Conservation (phyloP, 2,113 vertebrate species). For the Falcunculus frontatus region DNA sequence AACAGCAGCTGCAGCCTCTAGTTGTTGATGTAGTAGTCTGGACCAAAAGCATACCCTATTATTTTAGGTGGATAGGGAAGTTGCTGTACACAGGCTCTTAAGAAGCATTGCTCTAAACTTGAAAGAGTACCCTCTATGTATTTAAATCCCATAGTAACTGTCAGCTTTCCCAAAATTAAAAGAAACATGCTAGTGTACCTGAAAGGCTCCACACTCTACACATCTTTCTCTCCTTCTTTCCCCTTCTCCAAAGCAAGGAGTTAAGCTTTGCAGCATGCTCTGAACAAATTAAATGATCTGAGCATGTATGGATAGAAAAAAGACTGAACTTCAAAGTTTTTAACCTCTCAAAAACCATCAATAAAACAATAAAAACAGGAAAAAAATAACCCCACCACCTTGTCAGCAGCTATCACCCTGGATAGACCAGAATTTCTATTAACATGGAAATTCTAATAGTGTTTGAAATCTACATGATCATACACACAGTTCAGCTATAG, state of each 20-base stretch:
- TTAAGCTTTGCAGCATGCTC: neutral
- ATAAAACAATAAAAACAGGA: neutral
- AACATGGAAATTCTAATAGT: neutral
- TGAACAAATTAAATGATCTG: neutral
- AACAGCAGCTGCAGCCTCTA: neutral
- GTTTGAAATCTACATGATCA: rapidly evolving
- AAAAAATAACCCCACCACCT: neutral
- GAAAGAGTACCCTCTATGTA: neutral
- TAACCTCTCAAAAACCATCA: neutral
- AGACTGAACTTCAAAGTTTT: neutral
- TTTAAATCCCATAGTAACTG: neutral
- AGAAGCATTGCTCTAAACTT: neutral
- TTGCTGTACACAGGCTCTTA: neutral
- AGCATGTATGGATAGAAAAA: neutral
- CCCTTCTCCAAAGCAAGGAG: neutral
- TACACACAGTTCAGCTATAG: neutral
- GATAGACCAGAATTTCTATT: neutral
- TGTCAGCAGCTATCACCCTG: neutral
- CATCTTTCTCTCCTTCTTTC: neutral
- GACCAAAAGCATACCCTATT: neutral
- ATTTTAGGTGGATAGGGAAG: neutral
- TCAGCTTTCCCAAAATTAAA: neutral
- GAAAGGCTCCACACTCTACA: neutral
- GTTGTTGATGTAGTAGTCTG: neutral
- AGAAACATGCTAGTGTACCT: neutral